Conservation (phyloP, 2,113 vertebrate genomes). For the Grammatotria lemairii region DNA sequence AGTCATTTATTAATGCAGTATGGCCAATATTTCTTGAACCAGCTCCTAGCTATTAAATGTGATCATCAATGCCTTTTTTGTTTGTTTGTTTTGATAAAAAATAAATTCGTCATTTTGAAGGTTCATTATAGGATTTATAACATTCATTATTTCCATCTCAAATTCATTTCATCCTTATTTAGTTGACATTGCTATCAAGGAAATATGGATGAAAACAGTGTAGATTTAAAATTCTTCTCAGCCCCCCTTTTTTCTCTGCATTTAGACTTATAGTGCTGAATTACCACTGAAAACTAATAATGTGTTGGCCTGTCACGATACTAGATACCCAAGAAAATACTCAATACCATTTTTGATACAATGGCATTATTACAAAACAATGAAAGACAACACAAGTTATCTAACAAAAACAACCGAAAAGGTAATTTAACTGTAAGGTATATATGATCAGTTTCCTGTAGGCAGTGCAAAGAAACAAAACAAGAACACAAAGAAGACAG, state of each 20-base stretch:
- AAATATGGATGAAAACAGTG: neutral
- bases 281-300: neutral
- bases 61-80: neutral
- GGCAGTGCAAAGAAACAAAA: neutral
- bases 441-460: neutral
- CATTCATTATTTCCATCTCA: neutral
- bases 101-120: fast-evolving
- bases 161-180: neutral
- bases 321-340: neutral
- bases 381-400: neutral
- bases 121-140: neutral
- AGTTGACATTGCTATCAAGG: neutral
- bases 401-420: neutral
- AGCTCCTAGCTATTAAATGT: neutral
- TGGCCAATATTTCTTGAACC: neutral
- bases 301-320: fast-evolving
- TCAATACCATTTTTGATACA: neutral
- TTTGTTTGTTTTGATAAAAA: neutral
- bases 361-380: neutral
- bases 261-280: neutral
- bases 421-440: neutral
- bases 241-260: fast-evolving
- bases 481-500: neutral
- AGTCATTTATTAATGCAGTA: neutral
- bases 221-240: neutral